Evolutionary conservation across 2,113 vertebrate species (phyloP), one percentile per base, ranked within the genome.

Genomic region (Malurus alboscapulatus): DNA sequence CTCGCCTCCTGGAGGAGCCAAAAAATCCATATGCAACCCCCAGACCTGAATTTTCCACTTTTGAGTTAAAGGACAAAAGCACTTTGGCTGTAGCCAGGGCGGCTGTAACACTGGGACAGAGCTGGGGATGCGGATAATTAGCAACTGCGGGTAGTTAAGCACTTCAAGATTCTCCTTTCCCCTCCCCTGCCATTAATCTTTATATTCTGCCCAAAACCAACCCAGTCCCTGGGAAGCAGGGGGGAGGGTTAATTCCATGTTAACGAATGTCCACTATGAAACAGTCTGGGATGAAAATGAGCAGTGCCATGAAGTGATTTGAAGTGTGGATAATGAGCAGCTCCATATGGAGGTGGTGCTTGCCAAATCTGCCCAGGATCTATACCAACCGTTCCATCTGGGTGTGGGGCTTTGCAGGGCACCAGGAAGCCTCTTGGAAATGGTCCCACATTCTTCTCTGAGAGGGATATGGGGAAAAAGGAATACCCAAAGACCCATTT

Each of bases 401-500:
- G 12, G 14, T 67, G 19, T 17, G 18, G 9, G 45, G 40, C 24
- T 81, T 48, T 48, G 8, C 44, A 17, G 38, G 54, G 36, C 0
- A 0, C 29, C 5, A 10, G 67, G 17, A 40, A 14, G 25, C 8
- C 11, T 55, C 14, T 14, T 2, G 10, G 61, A 29, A 11, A 36
- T 2, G 11, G 36, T 53, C n/a, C 38, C 6, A 8, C 0, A 1
- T 32, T 15, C 47, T 69, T 75, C 15, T 59, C 40, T 11, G 19
- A 11, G 40, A 62, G 20, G 17, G 25, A 10, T 14, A 19, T 6
- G 9, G 7, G 29, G 5, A 13, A 16, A 45, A 48, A 38, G 17
- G n/a, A 57, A 38, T 26, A 51, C 25, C 20, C 36, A 40, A 40
- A 54, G 36, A 20, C 13, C 3, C 20, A 3, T 38, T 44, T 45